Conservation (phyloP, 2,888 invertebrate species). For the Seira musarum region DNA sequence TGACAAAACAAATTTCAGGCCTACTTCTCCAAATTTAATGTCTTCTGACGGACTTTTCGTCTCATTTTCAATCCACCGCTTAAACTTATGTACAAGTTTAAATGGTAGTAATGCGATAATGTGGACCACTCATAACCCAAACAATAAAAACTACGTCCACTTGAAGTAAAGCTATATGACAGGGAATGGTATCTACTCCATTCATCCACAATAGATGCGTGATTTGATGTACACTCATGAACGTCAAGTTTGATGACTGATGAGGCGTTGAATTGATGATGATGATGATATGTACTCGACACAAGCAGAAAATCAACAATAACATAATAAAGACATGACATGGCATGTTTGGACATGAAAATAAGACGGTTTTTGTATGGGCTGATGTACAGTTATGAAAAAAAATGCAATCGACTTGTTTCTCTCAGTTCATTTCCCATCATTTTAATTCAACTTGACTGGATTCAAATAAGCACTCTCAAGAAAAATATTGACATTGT, state of each 20-base stretch:
- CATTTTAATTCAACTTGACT: no score
- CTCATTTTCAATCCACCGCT: no score
- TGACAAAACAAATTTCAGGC: neutral
- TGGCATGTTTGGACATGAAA: constrained; percentile 36
- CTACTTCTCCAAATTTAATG: no score
- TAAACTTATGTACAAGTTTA: neutral
- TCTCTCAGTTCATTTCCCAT: no score
- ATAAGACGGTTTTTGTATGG: no score
- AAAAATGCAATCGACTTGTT: no score
- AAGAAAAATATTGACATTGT: no score
- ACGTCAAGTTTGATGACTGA: constrained; percentile 35
- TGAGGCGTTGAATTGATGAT: constrained; percentile 25
- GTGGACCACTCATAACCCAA: neutral
- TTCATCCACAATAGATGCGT: constrained; percentile 23
- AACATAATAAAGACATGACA: constrained; percentile 29
- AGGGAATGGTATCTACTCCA: constrained; percentile 17
- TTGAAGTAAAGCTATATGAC: no score
- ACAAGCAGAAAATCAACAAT: constrained; percentile 20
- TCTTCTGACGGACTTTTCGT: no score
- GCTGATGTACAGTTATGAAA: constrained; percentile 45
- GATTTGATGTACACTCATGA: constrained; percentile 23
- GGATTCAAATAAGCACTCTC: no score
- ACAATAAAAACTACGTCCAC: constrained; percentile 33
- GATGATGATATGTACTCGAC: constrained; percentile 28
- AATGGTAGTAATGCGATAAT: neutral